Evolutionary conservation across 2,113 vertebrate genomes (phyloP).

Genomic region (Aphyosemion australe): DNA sequence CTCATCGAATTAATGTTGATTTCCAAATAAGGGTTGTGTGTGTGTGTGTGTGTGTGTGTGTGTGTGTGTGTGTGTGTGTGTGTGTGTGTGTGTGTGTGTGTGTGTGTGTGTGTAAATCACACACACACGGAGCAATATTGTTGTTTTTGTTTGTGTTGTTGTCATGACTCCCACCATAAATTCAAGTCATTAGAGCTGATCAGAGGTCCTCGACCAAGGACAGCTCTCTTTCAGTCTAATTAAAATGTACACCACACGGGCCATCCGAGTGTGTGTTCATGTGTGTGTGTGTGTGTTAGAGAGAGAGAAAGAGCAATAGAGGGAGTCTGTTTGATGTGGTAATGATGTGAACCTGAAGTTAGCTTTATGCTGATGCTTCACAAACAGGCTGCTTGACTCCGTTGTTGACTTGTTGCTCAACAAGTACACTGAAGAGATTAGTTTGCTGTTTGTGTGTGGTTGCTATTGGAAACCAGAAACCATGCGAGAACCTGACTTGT

Average conservation of each 20-base stretch:
- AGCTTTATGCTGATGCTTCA: slow-evolving; percentile 39
- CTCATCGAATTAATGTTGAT: slow-evolving; percentile 35
- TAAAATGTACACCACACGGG: slow-evolving; percentile 15
- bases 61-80: slow-evolving; percentile 4
- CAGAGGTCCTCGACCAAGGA: slow-evolving; percentile 21
- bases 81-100: neutral
- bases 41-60: neutral
- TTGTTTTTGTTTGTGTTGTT: slow-evolving; percentile 64
- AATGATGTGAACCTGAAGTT: slow-evolving; percentile 49
- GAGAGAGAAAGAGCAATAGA: neutral
- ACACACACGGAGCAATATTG: slow-evolving; percentile 9
- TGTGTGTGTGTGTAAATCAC: neutral
- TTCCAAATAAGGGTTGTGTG: slow-evolving; percentile 45
- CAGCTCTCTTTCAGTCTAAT: slow-evolving; percentile 6
- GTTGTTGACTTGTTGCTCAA: slow-evolving; percentile 33
- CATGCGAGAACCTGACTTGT: slow-evolving; percentile 43
- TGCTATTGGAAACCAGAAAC: slow-evolving; percentile 57
- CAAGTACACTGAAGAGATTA: slow-evolving; percentile 25
- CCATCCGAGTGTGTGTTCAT: neutral
- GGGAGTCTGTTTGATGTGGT: slow-evolving; percentile 51
- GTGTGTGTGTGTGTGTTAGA: neutral
- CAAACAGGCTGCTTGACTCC: slow-evolving; percentile 36
- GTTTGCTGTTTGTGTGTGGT: slow-evolving; percentile 57
- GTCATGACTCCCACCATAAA: slow-evolving; percentile 58
- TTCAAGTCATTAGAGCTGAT: slow-evolving; percentile 27